These are phyloP conservation scores for Channa maculata DNA, from an alignment of 2,113 vertebrate genomes.

Conservation along the genomic window DNA sequence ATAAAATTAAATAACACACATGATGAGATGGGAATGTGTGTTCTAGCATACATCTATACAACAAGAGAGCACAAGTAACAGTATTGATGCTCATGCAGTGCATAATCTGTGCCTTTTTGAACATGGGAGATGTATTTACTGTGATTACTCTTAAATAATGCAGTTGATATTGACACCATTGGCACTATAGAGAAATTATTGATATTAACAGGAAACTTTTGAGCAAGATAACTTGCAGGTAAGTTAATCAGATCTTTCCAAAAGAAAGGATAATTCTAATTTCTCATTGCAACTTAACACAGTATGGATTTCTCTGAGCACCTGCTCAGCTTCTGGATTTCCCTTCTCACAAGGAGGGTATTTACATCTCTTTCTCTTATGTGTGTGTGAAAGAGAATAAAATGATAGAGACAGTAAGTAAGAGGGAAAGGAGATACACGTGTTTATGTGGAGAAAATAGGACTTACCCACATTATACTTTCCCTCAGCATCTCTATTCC, in stretches of 20 bases:
- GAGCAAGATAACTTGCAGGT: background rate
- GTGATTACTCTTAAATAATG: background rate
- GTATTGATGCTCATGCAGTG: too few species aligned
- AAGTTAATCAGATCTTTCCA: background rate
- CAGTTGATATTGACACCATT: background rate
- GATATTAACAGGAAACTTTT: background rate
- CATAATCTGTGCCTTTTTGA: too few species aligned
- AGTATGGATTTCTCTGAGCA: conserved; percentile 30
- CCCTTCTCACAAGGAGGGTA: conserved; percentile 36
- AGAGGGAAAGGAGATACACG: background rate
- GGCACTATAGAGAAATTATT: background rate
- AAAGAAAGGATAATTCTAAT: background rate
- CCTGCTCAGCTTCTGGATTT: conserved; percentile 35
- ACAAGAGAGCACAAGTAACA: too few species aligned
- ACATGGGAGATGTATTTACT: too few species aligned
- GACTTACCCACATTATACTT: conserved; percentile 56
- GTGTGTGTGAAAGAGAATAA: background rate
- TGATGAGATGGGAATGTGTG: too few species aligned
- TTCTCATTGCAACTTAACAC: background rate
- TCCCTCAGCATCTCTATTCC: conserved; percentile 43
- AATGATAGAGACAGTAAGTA: background rate
- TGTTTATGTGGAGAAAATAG: conserved; percentile 40
- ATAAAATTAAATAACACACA: too few species aligned
- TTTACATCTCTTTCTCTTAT: conserved; percentile 31
- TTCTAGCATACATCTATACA: too few species aligned